phyloP scores from a whole-genome alignment of 2,797 vertebrate species.

The Lindbergichthys nudifrons region DNA sequence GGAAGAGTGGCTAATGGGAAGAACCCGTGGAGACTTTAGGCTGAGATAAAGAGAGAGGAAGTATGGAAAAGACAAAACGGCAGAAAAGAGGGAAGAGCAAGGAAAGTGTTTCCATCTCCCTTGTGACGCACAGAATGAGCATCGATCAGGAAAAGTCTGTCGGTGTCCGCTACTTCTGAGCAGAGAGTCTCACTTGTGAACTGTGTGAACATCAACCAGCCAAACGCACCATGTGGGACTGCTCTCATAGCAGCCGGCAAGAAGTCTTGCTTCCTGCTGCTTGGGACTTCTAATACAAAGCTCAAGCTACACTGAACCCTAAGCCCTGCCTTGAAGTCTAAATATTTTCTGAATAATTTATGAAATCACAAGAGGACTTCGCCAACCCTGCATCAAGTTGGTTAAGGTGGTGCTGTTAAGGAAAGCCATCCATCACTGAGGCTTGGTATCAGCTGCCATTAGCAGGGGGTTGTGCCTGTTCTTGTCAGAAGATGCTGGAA shows the following conservation, averaged over 20 bases:
- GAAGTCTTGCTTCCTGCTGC: conserved; percentile 33
- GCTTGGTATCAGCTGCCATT: conserved; percentile 66
- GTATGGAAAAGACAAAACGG: conserved; percentile 49
- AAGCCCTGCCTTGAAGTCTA: conserved; percentile 15
- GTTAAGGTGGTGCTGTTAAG: conserved; percentile 37
- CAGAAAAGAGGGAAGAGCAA: conserved; percentile 47
- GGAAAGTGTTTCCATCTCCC: conserved; percentile 70
- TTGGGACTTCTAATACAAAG: conserved; percentile 20
- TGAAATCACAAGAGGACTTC: conserved; percentile 37
- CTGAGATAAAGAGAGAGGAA: conserved; percentile 58
- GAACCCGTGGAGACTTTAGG: conserved; percentile 59
- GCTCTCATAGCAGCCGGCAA: conserved; percentile 64
- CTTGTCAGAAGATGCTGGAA: conserved; percentile 76
- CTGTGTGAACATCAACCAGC: conserved; percentile 63
- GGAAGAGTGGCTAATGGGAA: conserved; percentile 70
- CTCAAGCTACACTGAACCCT: conserved; percentile 6
- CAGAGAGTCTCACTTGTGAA: conserved; percentile 58
- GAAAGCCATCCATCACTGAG: conserved; percentile 67
- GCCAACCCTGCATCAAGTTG: conserved; percentile 34
- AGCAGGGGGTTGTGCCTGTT: conserved; percentile 71
- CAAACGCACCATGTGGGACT: conserved; percentile 56
- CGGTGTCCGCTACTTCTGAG: conserved; percentile 59
- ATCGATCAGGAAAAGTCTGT: conserved; percentile 68
- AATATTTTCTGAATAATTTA: conserved; percentile 51
- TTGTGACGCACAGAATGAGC: conserved; percentile 57